Evolutionary conservation across 2,113 vertebrate species (phyloP), one percentile per base, ranked within the genome.

Genomic region (Solenodon paradoxus): DNA sequence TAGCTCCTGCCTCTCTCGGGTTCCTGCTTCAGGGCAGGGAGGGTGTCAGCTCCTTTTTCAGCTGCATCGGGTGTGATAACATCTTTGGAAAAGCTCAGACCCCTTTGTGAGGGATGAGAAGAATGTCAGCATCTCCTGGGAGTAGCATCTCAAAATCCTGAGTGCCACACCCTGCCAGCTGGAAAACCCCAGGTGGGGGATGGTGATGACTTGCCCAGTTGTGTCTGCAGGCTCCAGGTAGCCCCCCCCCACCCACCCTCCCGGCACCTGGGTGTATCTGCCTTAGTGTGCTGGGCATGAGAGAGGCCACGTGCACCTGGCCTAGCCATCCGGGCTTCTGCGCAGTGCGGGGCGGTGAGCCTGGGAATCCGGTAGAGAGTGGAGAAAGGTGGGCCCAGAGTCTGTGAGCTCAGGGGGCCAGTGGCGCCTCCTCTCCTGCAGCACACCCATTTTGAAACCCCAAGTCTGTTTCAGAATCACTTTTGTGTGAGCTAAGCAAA

Each of bases 361-460:
- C 40, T 63, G 26, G n/a, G 75, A 42, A 57, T 0, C 0, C n/a
- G 55, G 10, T 15, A 63, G 63, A 51, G 64, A 64, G 32, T 12
- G 45, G 69, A 26, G 45, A 9, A n/a, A 16, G n/a, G 19, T 19
- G 53, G 35, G 20, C 1, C 4, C 11, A n/a, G 59, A 49, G 59
- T 35, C 0, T 1, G 5, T 7, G 63, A 55, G 6, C 32, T 26
- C 3, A 4, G 0, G 4, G 64, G n/a, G 12, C 78, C 45, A 61
- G 7, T 1, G 32, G 11, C 45, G 20, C 32, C 9, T 40, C 12
- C 19, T 42, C 2, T 16, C 24, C 94, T n/a, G n/a, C n/a, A n/a
- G n/a, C n/a, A n/a, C 8, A 47, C 10, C 49, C n/a, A 17, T 28
- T 24, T 9, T 16, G 47, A 61, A 93, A 47, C 51, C 42, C 38